A percentile compares a stretch with the other conserved stretches of the same genome.
Evolutionary conservation across 2,797 vertebrate genomes (phyloP).

Genomic region (Girardinus metallicus): DNA sequence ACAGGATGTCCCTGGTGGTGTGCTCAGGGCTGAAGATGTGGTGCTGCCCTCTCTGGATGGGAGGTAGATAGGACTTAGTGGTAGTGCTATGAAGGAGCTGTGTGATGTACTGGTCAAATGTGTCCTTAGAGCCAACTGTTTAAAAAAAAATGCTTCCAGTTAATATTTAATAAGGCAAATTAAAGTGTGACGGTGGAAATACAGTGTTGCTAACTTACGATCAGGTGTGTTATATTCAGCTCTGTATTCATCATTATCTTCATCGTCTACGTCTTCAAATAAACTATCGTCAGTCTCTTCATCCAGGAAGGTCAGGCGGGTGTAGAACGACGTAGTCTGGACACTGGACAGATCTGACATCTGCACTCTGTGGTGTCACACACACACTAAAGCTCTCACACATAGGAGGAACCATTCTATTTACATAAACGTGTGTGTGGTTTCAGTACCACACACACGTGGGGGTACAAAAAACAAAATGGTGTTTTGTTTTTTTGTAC

Average conservation of each 20-base stretch:
- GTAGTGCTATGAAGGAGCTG: constrained; percentile 89
- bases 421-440: background rate
- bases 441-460: background rate
- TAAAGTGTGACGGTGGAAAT: background rate
- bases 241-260: constrained; percentile 60
- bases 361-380: constrained; percentile 85
- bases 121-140: constrained; percentile 77
- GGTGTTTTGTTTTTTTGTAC: no score
- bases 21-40: constrained; percentile 91
- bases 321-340: constrained; percentile 95
- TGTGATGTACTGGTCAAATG: constrained; percentile 92
- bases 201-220: constrained; percentile 19
- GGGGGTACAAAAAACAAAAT: no score
- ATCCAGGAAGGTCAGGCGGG: constrained; percentile 93
- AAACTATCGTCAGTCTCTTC: constrained; percentile 85
- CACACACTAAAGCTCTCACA: constrained; percentile 8
- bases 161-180: background rate
- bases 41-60: constrained; percentile 85
- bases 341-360: constrained; percentile 90
- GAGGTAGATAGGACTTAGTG: constrained; percentile 86
- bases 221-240: constrained; percentile 62
- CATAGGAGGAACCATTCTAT: background rate
- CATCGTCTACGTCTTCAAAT: constrained; percentile 80
- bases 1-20: constrained; percentile 94
- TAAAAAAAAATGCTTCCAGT: background rate